Conservation (phyloP, 2,113 vertebrate species). For the Neogobius melanostomus region DNA sequence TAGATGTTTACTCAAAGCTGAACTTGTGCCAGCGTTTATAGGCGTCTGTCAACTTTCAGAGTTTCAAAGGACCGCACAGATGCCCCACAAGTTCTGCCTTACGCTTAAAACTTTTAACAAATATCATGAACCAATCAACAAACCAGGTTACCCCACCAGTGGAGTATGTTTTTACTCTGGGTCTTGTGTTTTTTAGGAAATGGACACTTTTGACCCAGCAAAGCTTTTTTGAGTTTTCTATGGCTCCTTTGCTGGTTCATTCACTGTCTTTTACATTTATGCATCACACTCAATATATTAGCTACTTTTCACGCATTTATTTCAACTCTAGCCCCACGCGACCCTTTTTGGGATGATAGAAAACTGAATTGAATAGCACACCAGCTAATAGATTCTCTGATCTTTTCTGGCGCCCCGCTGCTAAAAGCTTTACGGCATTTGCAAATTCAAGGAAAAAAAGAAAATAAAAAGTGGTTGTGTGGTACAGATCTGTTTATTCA, state of each 20-base stretch:
- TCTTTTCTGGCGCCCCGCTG: conserved; percentile 3
- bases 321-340: neutral
- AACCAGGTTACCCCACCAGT: neutral
- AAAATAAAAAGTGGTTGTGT: conserved; percentile 15
- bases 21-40: no score
- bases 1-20: no score
- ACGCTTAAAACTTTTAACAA: neutral
- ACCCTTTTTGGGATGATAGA: conserved; percentile 2
- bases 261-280: neutral
- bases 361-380: neutral
- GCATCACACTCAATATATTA: neutral
- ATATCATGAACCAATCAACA: neutral
- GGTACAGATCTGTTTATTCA: conserved; percentile 55
- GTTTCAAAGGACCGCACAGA: neutral
- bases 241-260: neutral
- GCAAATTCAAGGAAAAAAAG: conserved; percentile 7
- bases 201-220: neutral
- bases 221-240: neutral
- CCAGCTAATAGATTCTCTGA: neutral
- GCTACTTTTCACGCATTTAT: neutral
- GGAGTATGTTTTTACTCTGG: neutral
- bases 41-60: neutral
- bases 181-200: neutral
- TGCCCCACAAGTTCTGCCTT: no score
- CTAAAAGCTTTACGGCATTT: conserved; percentile 21